These are phyloP conservation scores for Ascaphus truei DNA, from an alignment of 2,113 vertebrate species.

Conservation along the genomic window DNA sequence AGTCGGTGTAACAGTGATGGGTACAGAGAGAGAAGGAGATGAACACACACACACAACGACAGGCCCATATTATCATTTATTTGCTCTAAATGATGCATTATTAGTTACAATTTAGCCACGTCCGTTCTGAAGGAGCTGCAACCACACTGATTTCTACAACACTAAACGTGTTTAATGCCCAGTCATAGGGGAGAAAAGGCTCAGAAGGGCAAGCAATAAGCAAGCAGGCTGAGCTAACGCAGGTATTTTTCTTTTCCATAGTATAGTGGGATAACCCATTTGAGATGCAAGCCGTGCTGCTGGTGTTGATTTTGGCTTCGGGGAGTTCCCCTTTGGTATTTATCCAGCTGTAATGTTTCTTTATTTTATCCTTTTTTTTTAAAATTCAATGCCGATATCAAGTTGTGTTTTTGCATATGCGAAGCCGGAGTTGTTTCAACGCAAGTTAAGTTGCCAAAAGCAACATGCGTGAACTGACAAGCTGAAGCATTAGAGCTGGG, in stretches of 20 bases:
- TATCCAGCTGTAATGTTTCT: constrained; percentile 48
- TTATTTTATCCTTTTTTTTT: not conserved
- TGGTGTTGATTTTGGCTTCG: constrained; percentile 43
- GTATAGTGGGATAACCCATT: constrained; percentile 29
- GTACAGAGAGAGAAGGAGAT: too few relatives aligned
- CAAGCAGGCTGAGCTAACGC: not conserved
- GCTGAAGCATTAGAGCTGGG: constrained; percentile 1
- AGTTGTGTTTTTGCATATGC: constrained; percentile 19
- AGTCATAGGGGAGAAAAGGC: not conserved
- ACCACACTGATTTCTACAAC: not conserved
- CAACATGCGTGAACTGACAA: not conserved
- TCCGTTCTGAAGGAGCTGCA: not conserved
- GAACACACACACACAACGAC: too few relatives aligned
- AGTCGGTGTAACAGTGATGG: too few relatives aligned
- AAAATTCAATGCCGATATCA: constrained; percentile 23
- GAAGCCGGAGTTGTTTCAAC: constrained; percentile 28
- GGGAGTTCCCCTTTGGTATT: constrained; percentile 30
- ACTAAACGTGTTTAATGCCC: not conserved
- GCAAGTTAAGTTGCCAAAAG: constrained; percentile 16
- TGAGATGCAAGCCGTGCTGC: constrained; percentile 23
- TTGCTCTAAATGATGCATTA: too few relatives aligned
- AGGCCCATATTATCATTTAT: too few relatives aligned
- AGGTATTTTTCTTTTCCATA: not conserved
- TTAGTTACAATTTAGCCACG: too few relatives aligned
- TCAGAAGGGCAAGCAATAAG: not conserved